A percentile compares a stretch with the other conserved stretches of the same genome.
Conservation (phyloP, 1,140 invertebrate genomes). For the Scylla paramamosain region DNA sequence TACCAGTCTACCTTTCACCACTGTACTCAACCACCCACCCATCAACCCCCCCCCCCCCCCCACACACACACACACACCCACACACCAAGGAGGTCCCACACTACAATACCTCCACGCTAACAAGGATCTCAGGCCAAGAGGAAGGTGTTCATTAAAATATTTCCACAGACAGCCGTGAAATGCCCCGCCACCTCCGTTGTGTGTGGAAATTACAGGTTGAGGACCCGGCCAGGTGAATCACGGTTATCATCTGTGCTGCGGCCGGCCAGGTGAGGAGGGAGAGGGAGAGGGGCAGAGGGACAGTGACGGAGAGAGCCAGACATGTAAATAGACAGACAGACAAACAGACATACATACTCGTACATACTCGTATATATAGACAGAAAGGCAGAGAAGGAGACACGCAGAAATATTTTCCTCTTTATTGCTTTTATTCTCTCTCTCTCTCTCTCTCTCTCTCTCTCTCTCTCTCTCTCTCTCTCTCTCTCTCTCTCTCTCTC, state of each 20-base stretch:
- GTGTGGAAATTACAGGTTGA: conserved; percentile 59
- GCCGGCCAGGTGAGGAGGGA: background rate
- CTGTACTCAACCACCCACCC: too few relatives aligned
- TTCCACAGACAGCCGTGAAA: conserved; percentile 68
- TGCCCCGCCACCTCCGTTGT: conserved; percentile 67
- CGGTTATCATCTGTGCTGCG: too few relatives aligned
- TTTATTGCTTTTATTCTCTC: background rate
- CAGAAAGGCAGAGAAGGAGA: background rate
- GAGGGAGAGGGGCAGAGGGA: conserved; percentile 37
- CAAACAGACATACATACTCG: background rate
- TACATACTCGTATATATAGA: background rate
- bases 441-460: background rate
- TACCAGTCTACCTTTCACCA: too few relatives aligned
- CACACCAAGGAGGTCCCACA: background rate
- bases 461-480: conserved; percentile 33
- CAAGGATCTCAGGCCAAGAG: conserved; percentile 35
- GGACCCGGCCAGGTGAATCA: conserved; percentile 36
- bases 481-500: conserved; percentile 31
- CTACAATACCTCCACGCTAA: conserved; percentile 23
- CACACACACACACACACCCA: background rate
- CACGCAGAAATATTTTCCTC: background rate
- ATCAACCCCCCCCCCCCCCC: too few relatives aligned
- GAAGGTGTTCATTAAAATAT: conserved; percentile 72
- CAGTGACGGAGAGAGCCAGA: background rate
- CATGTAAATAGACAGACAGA: background rate